Evolutionary conservation across 2,888 invertebrate genomes (phyloP).

Genomic region (Cataglyphis altisquamis): DNA sequence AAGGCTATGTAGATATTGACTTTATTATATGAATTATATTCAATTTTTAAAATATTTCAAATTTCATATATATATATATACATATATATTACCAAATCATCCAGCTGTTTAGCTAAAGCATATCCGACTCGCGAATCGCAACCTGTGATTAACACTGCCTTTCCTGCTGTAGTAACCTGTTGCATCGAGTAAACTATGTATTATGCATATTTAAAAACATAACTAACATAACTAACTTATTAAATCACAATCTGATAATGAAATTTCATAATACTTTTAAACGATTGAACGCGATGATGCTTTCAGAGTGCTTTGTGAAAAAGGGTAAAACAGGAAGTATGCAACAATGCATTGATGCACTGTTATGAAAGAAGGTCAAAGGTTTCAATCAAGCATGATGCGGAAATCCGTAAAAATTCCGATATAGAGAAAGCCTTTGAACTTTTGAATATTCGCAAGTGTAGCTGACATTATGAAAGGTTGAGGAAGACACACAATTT

Average conservation of each 20-base stretch:
- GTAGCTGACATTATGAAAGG: slow-evolving; percentile 61
- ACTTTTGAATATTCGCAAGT: slow-evolving; percentile 56
- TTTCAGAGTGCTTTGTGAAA: slow-evolving; percentile 2
- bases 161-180: slow-evolving; percentile 93
- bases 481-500: slow-evolving; percentile 29
- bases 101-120: slow-evolving; percentile 92
- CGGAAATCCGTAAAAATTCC: slow-evolving; percentile 44
- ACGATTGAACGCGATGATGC: background rate
- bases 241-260: slow-evolving; percentile 16
- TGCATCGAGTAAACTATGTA: slow-evolving; percentile 27
- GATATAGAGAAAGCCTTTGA: slow-evolving; percentile 59
- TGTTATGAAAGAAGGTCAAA: slow-evolving; percentile 61
- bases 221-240: slow-evolving; percentile 3
- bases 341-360: slow-evolving; percentile 14
- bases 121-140: slow-evolving; percentile 93
- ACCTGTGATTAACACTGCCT: slow-evolving; percentile 94
- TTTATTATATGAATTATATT: slow-evolving; percentile 4
- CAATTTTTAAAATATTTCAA: background rate
- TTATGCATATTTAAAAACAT: slow-evolving; percentile 20
- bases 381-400: slow-evolving; percentile 24
- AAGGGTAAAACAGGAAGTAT: slow-evolving; percentile 30
- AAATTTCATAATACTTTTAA: slow-evolving; percentile 22
- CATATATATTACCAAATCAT: slow-evolving; percentile 88
- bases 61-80: background rate
- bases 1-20: slow-evolving; percentile 12